Base-by-base conservation (phyloP, 1,140 invertebrate genomes). In the Cydia amplana region DNA sequence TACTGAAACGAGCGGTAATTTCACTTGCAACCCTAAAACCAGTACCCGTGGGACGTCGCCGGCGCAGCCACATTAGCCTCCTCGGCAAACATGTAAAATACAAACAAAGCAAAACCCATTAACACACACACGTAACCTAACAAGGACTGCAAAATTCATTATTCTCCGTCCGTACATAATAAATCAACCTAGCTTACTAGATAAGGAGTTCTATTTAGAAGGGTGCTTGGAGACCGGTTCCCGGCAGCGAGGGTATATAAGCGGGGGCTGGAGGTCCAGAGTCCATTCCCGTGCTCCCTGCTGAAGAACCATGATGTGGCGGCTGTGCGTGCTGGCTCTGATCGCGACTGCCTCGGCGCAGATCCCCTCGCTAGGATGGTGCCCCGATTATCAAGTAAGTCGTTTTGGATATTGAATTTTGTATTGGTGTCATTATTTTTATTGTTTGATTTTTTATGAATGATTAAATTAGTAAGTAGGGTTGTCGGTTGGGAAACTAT, bases 301-400 rank as follows among this genome's bases (percentile, higher is more conserved):
- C 20, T 73, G n/a, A 81, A 74, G 77, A 73, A 75, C 55, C 78
- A 90, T 74, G 72, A 93, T 93, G 92, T 92, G 91, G 90, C 80
- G 78, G 63, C 76, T 90, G 20, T 80, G 78, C 63, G 75, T 88
- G 9, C 78, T 93, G 25, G 77, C 86, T 70, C 77, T 93, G 18
- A 72, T 91, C 10, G 88, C 90, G 20, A 79, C 86, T 7, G 91
- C 89, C 7, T 83, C 88, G 1, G 92, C 93, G 36, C 92, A 93
- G 78, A 93, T 93, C 70, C 93, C 93, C 0, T 92, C 92, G 28
- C 77, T 93, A 67, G 93, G 93, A 80, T 93, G 92, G 90, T 93
- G 93, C 77, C 93, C 93, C 1, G 92, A 93, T 75, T 93, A 89
- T 83, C 91, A 91, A 87, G 92, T 93, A 78, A 84, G 81, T 25